Conservation (phyloP, 2,888 invertebrate genomes). For the Ypsolopha scabrella region DNA sequence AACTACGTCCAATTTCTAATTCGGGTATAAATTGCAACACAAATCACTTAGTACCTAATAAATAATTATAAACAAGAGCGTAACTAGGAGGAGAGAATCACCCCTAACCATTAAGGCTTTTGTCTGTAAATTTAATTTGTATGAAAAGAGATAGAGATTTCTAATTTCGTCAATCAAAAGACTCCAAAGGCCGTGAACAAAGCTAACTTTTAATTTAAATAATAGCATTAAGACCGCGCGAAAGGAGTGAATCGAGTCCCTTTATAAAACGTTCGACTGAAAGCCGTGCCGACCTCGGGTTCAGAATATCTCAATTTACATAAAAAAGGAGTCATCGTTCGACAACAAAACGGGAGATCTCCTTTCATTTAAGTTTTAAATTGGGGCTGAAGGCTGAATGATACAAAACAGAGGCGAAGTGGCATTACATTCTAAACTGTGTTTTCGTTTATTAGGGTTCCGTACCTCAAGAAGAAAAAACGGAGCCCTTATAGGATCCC, state of each 20-base stretch:
- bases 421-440: neutral
- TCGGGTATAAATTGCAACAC: no score
- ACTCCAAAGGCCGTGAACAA: neutral
- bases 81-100: no score
- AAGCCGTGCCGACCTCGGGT: conserved; percentile 1
- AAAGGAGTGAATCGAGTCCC: neutral
- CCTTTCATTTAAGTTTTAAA: conserved; percentile 62
- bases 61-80: no score
- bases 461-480: no score
- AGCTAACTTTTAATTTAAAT: neutral
- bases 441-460: no score
- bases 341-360: conserved; percentile 26
- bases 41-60: no score
- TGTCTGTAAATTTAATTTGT: no score
- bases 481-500: no score
- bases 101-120: no score
- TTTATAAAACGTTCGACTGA: neutral
- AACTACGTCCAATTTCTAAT: no score
- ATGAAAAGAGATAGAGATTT: no score
- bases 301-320: conserved; percentile 50
- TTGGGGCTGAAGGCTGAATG: conserved; percentile 38
- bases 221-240: neutral
- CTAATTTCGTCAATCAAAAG: neutral
- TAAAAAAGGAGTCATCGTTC: conserved; percentile 55
- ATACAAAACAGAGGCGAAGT: conserved; percentile 29